These are phyloP conservation scores for cat (Felis catus) DNA, from an alignment of 2,113 vertebrate species.

Conservation along the genomic window F.catus_Fca126_mat1.0 CM031420.1:4682001-4682500, in stretches of 20 bases:
- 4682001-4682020: not conserved
- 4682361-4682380: no score
- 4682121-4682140: not conserved
- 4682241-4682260: not conserved
- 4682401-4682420: not conserved
- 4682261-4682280: not conserved
- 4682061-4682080: not conserved
- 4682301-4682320: not conserved
- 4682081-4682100: not conserved
- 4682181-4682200: not conserved
- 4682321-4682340: not conserved
- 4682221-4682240: not conserved
- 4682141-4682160: not conserved
- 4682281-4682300: not conserved
- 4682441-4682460: not conserved
- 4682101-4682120: not conserved
- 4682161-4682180: accelerated
- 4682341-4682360: no score
- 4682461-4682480: not conserved
- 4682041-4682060: not conserved
- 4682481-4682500: not conserved
- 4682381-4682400: not conserved
- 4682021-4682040: not conserved
- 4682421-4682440: not conserved
- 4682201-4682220: not conserved